Evolutionary conservation across 2,113 vertebrate genomes (phyloP).

Genomic region (Ceratotherium simum): DNA sequence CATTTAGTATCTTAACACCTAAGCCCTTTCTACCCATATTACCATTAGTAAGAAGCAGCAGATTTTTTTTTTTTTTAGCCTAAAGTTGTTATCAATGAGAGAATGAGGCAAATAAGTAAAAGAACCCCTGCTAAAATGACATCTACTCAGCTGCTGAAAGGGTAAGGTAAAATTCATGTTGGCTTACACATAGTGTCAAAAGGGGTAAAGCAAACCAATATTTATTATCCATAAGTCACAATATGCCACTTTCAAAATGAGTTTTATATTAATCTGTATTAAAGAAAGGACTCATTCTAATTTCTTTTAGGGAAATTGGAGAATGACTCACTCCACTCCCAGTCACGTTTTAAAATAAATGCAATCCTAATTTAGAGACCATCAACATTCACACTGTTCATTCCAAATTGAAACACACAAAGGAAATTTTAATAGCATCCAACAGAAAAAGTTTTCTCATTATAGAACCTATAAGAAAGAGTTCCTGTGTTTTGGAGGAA

Average conservation of each 20-base stretch:
- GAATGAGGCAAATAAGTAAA: background rate
- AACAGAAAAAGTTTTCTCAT: slow-evolving; percentile 18
- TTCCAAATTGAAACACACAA: slow-evolving; percentile 37
- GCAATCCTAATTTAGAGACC: slow-evolving; percentile 38
- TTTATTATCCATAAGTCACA: slow-evolving; percentile 10
- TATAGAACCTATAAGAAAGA: background rate
- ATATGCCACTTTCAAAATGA: background rate
- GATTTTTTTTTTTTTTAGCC: background rate
- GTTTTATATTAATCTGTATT: background rate
- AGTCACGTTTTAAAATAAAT: slow-evolving; percentile 45
- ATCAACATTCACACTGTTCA: background rate
- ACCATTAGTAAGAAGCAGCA: background rate
- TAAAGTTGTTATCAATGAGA: background rate
- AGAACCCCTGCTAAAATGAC: background rate
- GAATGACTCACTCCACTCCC: background rate
- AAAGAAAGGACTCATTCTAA: background rate
- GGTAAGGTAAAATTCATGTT: background rate
- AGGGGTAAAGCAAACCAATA: background rate
- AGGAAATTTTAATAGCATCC: slow-evolving; percentile 42
- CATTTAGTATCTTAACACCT: background rate
- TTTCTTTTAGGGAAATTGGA: slow-evolving; percentile 56
- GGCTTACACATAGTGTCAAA: background rate
- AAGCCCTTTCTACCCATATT: background rate
- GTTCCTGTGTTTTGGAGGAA: slow-evolving; percentile 6
- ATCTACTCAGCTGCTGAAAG: background rate